phyloP scores from a whole-genome alignment of 2,888 invertebrate species.

The Anorthoa munda region DNA sequence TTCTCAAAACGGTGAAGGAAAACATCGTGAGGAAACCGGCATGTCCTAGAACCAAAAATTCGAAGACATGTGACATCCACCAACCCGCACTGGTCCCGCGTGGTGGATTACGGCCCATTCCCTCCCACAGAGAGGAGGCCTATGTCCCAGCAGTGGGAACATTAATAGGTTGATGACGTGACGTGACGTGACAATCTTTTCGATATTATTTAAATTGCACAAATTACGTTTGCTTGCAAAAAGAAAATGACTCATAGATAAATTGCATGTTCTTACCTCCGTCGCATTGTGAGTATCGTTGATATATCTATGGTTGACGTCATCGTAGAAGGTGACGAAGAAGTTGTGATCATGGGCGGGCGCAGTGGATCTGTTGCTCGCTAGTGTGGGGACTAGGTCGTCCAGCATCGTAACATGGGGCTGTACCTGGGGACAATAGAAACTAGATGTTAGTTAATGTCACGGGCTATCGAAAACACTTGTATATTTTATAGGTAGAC shows the following conservation, averaged over 20 bases:
- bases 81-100: too few species aligned
- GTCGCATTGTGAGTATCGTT: conserved; percentile 77
- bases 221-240: not conserved
- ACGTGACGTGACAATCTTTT: too few species aligned
- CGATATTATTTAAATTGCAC: not conserved
- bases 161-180: too few species aligned
- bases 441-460: not conserved
- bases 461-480: not conserved
- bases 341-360: conserved; percentile 72
- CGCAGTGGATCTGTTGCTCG: conserved; percentile 76
- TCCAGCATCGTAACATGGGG: conserved; percentile 81
- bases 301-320: conserved; percentile 72
- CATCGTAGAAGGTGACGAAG: conserved; percentile 81
- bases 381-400: conserved; percentile 78
- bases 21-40: too few species aligned
- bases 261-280: conserved; percentile 72
- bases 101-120: too few species aligned
- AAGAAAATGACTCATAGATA: not conserved
- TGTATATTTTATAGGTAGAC: not conserved
- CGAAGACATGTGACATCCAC: too few species aligned
- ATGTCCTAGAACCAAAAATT: too few species aligned
- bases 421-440: conserved; percentile 39
- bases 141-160: too few species aligned
- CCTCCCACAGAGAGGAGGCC: too few species aligned
- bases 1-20: too few species aligned